These are phyloP conservation scores for Cassiopea xamachana DNA, from an alignment of 30 jellyfish, hydroid and myxozoan species.

Conservation along the genomic window DNA sequence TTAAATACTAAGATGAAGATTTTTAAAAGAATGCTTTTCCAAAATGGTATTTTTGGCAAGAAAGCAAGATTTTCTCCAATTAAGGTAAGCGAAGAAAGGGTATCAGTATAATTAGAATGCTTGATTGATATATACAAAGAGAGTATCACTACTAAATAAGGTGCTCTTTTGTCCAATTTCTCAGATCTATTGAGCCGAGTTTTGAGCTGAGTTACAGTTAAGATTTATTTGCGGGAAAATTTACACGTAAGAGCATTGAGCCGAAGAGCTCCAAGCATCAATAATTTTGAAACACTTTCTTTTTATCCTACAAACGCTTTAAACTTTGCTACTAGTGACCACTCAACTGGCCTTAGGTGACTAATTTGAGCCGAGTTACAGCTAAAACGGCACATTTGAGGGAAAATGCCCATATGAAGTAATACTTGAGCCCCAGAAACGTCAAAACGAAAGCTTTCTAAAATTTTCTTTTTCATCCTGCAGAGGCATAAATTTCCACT, in stretches of 20 bases:
- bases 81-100: not conserved
- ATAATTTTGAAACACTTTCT: not conserved
- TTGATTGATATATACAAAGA: not conserved
- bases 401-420: conserved; percentile 16
- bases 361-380: not conserved
- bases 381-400: not conserved
- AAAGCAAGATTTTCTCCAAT: not conserved
- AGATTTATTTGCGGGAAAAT: not conserved
- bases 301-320: not conserved
- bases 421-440: conserved; percentile 1
- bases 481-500: conserved; percentile 3
- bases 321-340: not conserved
- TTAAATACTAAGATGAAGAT: not conserved
- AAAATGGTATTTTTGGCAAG: not conserved
- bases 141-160: not conserved
- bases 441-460: not conserved
- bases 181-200: not conserved
- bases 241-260: not conserved
- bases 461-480: not conserved
- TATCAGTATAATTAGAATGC: not conserved
- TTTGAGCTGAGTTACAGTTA: not conserved
- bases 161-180: not conserved
- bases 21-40: not conserved
- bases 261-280: not conserved
- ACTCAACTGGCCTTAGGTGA: not conserved